Percentiles rank a stretch among this genome's conserved stretches.
Evolutionary conservation across 2,888 invertebrate species (phyloP).

Genomic region (Dastarcus helophoroides): DNA sequence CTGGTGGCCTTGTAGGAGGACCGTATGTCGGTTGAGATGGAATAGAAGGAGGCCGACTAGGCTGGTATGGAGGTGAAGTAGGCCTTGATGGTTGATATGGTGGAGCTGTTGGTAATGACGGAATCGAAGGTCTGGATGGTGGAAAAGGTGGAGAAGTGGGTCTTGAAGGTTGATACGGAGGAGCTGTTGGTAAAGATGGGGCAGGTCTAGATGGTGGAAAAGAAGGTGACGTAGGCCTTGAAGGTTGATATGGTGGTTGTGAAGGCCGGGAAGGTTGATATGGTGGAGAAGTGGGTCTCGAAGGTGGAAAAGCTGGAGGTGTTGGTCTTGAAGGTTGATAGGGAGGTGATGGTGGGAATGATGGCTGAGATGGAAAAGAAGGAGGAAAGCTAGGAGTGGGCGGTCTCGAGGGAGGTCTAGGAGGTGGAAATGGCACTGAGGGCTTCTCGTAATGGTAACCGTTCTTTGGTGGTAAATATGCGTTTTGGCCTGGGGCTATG

Average conservation of each 20-base stretch:
- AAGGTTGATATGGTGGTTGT: constrained; percentile 9
- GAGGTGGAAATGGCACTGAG: constrained; percentile 44
- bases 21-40: constrained; percentile 18
- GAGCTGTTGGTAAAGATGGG: constrained; percentile 4
- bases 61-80: constrained; percentile 7
- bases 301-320: constrained; percentile 8
- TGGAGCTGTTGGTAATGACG: constrained; percentile 7
- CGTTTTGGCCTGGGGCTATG: constrained; percentile 54
- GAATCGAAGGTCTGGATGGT: constrained; percentile 9
- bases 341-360: constrained; percentile 13
- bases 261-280: constrained; percentile 10
- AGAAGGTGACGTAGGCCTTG: constrained; percentile 12
- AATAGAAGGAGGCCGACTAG: constrained; percentile 12
- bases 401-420: constrained; percentile 17
- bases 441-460: constrained; percentile 69
- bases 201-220: constrained; percentile 8
- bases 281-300: constrained; percentile 12
- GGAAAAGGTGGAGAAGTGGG: constrained; percentile 13
- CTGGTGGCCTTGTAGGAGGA: constrained; percentile 19
- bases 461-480: constrained; percentile 59
- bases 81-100: constrained; percentile 8
- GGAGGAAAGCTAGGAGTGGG: constrained; percentile 18
- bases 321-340: constrained; percentile 9
- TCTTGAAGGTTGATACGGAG: constrained; percentile 10
- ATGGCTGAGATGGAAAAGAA: constrained; percentile 16